Evolutionary conservation across 2,797 vertebrate genomes (phyloP).

Genomic region (Sus cebifrons): DNA sequence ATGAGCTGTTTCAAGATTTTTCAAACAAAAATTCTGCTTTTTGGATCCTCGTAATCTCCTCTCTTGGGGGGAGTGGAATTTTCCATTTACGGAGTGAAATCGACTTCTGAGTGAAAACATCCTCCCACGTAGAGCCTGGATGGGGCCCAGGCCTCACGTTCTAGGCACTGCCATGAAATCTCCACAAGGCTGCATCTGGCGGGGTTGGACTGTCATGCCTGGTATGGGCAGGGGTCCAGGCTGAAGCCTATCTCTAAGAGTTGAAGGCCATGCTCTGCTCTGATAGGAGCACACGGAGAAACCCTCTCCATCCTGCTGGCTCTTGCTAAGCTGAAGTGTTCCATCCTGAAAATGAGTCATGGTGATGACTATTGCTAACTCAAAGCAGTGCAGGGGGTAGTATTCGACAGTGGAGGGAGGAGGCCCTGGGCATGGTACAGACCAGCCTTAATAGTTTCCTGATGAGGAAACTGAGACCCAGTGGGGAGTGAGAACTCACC

Average conservation of each 20-base stretch:
- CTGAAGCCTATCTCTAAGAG: neutral
- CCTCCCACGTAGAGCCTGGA: slow-evolving; percentile 60
- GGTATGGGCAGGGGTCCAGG: neutral
- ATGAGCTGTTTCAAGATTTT: neutral
- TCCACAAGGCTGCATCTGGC: neutral
- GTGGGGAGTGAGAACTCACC: neutral
- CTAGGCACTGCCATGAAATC: neutral
- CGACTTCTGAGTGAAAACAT: slow-evolving; percentile 55
- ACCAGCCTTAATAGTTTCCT: neutral
- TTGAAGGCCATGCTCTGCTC: neutral
- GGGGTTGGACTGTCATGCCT: neutral
- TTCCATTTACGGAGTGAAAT: slow-evolving; percentile 52
- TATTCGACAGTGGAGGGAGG: neutral
- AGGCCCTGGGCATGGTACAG: neutral
- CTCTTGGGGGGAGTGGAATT: neutral
- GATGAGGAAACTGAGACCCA: neutral
- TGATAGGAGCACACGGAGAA: neutral
- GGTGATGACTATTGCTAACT: slow-evolving; percentile 56
- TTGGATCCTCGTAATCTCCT: neutral
- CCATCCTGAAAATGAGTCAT: slow-evolving; percentile 68
- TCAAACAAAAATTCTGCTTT: slow-evolving; percentile 16
- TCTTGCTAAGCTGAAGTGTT: slow-evolving; percentile 31
- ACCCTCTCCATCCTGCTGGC: neutral
- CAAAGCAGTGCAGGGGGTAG: neutral
- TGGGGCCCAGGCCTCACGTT: slow-evolving; percentile 10